Percentiles rank a stretch among this genome's conserved stretches.
phyloP scores from a whole-genome alignment of 2,113 vertebrate genomes.

The Nannospalax galili region DNA sequence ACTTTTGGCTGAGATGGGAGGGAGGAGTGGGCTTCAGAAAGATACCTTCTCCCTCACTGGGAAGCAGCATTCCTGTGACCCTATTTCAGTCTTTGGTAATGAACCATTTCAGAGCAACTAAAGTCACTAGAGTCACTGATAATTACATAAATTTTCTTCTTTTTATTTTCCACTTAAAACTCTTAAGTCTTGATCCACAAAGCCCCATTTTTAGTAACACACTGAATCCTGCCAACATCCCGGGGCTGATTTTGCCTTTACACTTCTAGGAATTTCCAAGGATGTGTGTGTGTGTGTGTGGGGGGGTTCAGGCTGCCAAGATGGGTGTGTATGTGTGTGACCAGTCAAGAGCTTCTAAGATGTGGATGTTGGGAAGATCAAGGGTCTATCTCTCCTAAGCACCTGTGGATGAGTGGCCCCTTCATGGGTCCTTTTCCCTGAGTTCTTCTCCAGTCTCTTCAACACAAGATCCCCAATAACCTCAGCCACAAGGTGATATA shows the following conservation, averaged over 20 bases:
- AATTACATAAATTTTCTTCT: constrained; percentile 66
- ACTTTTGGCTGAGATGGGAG: constrained; percentile 14
- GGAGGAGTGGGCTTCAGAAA: neutral
- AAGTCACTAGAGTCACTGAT: constrained; percentile 50
- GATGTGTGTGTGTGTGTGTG: constrained; percentile 39
- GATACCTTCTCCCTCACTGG: neutral
- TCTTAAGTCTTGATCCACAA: constrained; percentile 66
- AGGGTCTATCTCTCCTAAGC: constrained; percentile 4
- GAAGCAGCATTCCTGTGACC: constrained; percentile 30
- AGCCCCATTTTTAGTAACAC: constrained; percentile 79
- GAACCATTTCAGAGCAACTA: constrained; percentile 63
- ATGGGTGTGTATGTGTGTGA: constrained; percentile 42
- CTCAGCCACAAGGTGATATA: constrained; percentile 47
- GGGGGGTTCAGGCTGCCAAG: constrained; percentile 56
- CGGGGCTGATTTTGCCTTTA: constrained; percentile 67
- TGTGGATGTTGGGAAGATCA: constrained; percentile 24
- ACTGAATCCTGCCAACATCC: constrained; percentile 72
- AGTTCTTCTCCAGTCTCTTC: constrained; percentile 28
- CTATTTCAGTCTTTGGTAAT: constrained; percentile 50
- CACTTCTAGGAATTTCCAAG: constrained; percentile 80
- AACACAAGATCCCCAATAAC: constrained; percentile 62
- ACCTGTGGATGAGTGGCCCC: neutral
- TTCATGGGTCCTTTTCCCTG: neutral
- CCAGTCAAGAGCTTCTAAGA: neutral
- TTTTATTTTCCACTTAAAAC: constrained; percentile 50